Evolutionary conservation across 2,797 vertebrate species (phyloP), one percentile per base, ranked within the genome.

Genomic region (Crax fasciolata): DNA sequence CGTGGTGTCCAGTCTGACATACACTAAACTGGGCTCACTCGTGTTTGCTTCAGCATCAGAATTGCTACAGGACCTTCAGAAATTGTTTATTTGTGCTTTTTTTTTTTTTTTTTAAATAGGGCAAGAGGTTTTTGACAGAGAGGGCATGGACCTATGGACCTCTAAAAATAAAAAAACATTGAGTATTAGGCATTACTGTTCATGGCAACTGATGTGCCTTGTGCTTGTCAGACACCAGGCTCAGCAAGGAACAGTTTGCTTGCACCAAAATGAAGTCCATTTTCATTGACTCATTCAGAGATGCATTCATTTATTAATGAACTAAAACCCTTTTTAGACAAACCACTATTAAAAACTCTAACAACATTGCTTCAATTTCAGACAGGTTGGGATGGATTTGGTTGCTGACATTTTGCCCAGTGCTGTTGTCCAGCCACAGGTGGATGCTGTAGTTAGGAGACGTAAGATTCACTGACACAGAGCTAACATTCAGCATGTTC

Each of bases 381-480:
- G 27, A 32, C 4, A 43, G 46, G 19, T 28, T 6, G 14, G 2
- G 24, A 72, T 35, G 24, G 21, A 46, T 4, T 6, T 38, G 13
- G 2, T 14, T 21, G 11, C 27, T 39, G 51, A 39, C 20, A 3
- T 65, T 84, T 82, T 46, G 1, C 9, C 17, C 28, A 11, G 1
- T 16, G 9, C 9, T 30, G 23, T 10, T 80, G 11, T 19, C 71
- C 25, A 32, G 0, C 6, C 10, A 13, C 11, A 7, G 17, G 38
- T 39, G 62, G 23, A 73, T 27, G 30, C 32, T 76, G 27, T 8
- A 28, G 14, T 28, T 32, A 74, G 35, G 13, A 55, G 12, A 66
- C 24, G 11, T 7, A 24, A 54, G 28, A 28, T 17, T 39, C n/a
- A 66, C 1, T 0, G 4, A 11, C 39, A 39, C 10, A 4, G 25